Evolutionary conservation across 2,113 vertebrate species (phyloP).

Genomic region (Apeltes quadracus): DNA sequence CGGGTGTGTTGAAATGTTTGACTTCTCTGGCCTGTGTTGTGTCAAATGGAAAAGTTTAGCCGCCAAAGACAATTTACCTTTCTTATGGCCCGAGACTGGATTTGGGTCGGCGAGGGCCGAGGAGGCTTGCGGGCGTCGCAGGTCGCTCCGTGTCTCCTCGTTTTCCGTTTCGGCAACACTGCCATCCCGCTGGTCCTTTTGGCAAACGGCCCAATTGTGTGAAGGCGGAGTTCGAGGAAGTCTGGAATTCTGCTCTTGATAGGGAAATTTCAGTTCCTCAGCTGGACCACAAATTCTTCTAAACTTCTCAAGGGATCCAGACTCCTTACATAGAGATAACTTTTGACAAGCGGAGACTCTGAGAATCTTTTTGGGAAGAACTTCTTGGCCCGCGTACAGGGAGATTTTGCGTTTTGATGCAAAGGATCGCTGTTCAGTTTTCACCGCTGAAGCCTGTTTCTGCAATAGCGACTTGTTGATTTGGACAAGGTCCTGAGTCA

Average conservation of each 20-base stretch:
- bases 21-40: conserved; percentile 56
- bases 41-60: conserved; percentile 87
- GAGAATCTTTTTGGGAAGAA: conserved; percentile 53
- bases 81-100: conserved; percentile 22
- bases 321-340: conserved; percentile 74
- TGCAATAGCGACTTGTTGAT: conserved; percentile 14
- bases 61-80: conserved; percentile 80
- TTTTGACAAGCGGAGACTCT: conserved; percentile 57
- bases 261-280: conserved; percentile 19
- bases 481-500: not conserved
- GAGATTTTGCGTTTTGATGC: conserved; percentile 66
- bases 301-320: conserved; percentile 90
- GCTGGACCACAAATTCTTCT: conserved; percentile 83
- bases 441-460: not conserved
- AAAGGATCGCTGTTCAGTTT: conserved; percentile 13
- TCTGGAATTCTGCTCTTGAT: not conserved
- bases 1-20: conserved; percentile 19
- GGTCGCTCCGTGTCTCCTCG: not conserved
- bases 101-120: conserved; percentile 62
- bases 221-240: conserved; percentile 3
- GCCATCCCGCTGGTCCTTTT: conserved; percentile 10
- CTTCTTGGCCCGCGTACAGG: conserved; percentile 10
- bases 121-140: conserved; percentile 42
- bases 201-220: not conserved
- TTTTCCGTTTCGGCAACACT: conserved; percentile 5